Base-by-base conservation (phyloP, 2,113 vertebrate genomes). In the Poicephalus gulielmi region DNA sequence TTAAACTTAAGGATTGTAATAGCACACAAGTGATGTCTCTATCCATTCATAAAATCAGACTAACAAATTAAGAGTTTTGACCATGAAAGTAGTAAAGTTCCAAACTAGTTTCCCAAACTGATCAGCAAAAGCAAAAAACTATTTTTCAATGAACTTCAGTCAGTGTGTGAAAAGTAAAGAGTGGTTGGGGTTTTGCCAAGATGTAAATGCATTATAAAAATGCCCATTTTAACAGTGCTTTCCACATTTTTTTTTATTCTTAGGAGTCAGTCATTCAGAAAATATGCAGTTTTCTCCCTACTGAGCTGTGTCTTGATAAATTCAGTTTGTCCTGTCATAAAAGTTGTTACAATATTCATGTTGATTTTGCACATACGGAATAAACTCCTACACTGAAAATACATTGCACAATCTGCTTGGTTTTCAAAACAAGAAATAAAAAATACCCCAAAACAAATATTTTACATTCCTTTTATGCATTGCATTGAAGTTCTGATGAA, bases 351-450 rank as follows among this genome's bases (percentile, higher is more conserved):
- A 44, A 14, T 85, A 94, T 83, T 88, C 47, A 27, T 93, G 77
- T 86, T 97, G 94, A 96, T 96, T 97, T 93, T 91, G 76, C 73
- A 83, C 85, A 80, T 93, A 77, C 68, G 79, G 76, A 97, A 91
- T 94, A 85, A 91, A 62, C 91, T 96, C 47, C 53, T 85, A 71
- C 80, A 46, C 37, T 83, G 44, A 94, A 95, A 96, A 75, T 90
- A 95, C 78, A 84, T 83, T 86, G 70, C 86, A 71, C n/a, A 35
- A 85, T 95, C 79, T 96, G 82, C 86, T 95, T 90, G 73, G 77
- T 96, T 98, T 97, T 93, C 67, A 97, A 96, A 97, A 96, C 75
- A 91, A 83, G 96, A 95, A 95, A 91, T 83, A 62, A 86, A 89
- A 96, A 93, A 83, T 89, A 79, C n/a, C 33, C 10, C 37, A 39